Evolutionary conservation across 2,888 invertebrate genomes (phyloP).

Genomic region (Caradrina kadenii): DNA sequence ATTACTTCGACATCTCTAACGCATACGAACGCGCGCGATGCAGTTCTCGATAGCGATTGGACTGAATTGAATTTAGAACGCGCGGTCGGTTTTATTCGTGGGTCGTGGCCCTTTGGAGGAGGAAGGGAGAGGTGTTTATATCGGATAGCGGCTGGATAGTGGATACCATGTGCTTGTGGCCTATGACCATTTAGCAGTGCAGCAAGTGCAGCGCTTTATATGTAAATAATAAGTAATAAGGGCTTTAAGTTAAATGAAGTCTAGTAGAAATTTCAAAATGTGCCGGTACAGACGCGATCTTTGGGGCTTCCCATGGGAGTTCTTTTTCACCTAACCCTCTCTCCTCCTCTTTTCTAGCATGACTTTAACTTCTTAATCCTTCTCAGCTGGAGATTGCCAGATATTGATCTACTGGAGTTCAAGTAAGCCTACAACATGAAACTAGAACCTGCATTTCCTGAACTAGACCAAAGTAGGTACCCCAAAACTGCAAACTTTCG

Average conservation of each 20-base stretch:
- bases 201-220: conserved; percentile 55
- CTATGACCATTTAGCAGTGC: conserved; percentile 44
- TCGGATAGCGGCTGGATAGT: conserved; percentile 63
- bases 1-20: conserved; percentile 55
- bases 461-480: too few species aligned
- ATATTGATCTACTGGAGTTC: too few species aligned
- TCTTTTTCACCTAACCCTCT: too few species aligned
- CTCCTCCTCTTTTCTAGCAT: too few species aligned
- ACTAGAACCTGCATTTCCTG: too few species aligned
- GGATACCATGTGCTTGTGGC: conserved; percentile 57
- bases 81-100: conserved; percentile 79
- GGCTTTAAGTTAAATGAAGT: background rate
- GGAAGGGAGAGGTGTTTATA: conserved; percentile 71
- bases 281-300: too few species aligned
- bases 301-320: too few species aligned
- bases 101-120: conserved; percentile 48
- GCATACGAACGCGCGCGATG: conserved; percentile 56
- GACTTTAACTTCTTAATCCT: too few species aligned
- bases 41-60: conserved; percentile 61
- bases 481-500: too few species aligned
- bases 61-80: conserved; percentile 78
- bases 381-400: too few species aligned
- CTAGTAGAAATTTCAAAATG: background rate
- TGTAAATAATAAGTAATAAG: background rate
- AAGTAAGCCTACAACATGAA: too few species aligned